Evolutionary conservation across 2,797 vertebrate species (phyloP).

Genomic region (Dicrostonyx torquatus): DNA sequence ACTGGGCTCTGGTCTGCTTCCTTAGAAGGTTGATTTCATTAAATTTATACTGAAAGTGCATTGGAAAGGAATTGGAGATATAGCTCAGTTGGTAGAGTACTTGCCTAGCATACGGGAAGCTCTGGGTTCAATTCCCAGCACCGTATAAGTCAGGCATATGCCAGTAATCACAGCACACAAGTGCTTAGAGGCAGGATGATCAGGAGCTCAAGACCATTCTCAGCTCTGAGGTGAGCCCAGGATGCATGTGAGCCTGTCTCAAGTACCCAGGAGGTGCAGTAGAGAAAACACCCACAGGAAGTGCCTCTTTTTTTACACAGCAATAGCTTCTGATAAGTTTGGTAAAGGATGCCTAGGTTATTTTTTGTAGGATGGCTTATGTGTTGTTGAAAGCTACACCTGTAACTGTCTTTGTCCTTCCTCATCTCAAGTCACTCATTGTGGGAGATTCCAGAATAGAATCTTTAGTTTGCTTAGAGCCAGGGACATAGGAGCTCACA

Average conservation of each 20-base stretch:
- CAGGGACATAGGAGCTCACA: background rate
- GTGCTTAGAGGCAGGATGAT: background rate
- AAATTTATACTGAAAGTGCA: conserved; percentile 35
- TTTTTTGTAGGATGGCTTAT: conserved; percentile 32
- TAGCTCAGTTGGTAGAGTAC: background rate
- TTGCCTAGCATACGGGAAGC: background rate
- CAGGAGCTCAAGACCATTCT: background rate
- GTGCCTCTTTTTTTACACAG: background rate
- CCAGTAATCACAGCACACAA: background rate
- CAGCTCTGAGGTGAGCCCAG: background rate
- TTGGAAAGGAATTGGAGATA: background rate
- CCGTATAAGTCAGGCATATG: background rate
- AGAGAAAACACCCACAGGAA: background rate
- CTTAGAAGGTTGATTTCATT: conserved; percentile 44
- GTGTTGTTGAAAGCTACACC: conserved; percentile 45
- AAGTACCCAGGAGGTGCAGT: no score
- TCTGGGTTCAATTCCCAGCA: background rate
- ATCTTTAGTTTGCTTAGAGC: conserved; percentile 17
- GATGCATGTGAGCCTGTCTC: background rate
- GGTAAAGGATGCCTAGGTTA: conserved; percentile 17
- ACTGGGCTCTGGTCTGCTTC: conserved; percentile 18
- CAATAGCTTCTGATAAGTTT: background rate
- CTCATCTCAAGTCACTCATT: background rate
- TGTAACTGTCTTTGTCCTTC: conserved; percentile 37
- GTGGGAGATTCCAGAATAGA: conserved; percentile 21